Evolutionary conservation across 1,140 invertebrate genomes (phyloP).

Genomic region (Megalonaias nervosa): DNA sequence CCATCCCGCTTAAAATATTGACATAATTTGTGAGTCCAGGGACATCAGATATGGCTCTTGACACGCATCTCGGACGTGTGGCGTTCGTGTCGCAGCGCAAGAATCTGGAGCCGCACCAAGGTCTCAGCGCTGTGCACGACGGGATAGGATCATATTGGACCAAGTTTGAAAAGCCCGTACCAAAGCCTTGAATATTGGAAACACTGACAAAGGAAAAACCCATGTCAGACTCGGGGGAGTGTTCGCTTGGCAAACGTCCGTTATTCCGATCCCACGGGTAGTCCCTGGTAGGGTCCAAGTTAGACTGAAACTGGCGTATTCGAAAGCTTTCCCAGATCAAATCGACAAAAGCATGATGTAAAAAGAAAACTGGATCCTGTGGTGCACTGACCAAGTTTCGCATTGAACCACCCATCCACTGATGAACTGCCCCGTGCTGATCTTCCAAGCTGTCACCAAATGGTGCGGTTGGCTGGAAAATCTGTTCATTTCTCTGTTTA

Average conservation of each 20-base stretch:
- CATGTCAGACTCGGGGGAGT: slow-evolving; percentile 28
- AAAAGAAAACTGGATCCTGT: slow-evolving; percentile 70
- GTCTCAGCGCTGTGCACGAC: slow-evolving; percentile 34
- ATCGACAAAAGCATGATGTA: slow-evolving; percentile 71
- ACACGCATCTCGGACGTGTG: slow-evolving; percentile 21
- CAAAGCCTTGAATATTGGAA: slow-evolving; percentile 34
- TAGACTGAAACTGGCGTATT: slow-evolving; percentile 36
- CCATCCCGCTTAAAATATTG: not conserved
- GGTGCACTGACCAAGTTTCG: slow-evolving; percentile 53
- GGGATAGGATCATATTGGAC: slow-evolving; percentile 52
- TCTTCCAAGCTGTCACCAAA: slow-evolving; percentile 50
- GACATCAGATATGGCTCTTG: slow-evolving; percentile 22
- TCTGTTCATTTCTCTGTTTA: slow-evolving; percentile 32
- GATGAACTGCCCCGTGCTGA: slow-evolving; percentile 53
- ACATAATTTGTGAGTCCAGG: not conserved
- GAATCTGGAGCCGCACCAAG: slow-evolving; percentile 47
- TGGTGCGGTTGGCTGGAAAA: slow-evolving; percentile 30
- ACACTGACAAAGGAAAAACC: slow-evolving; percentile 45
- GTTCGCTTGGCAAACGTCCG: slow-evolving; percentile 18
- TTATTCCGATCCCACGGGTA: slow-evolving; percentile 23
- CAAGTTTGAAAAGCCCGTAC: slow-evolving; percentile 35
- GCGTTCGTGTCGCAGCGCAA: slow-evolving; percentile 36
- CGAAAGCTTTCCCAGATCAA: slow-evolving; percentile 59
- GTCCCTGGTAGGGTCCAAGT: slow-evolving; percentile 38
- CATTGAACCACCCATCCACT: slow-evolving; percentile 57